Evolutionary conservation across 1,140 invertebrate species (phyloP).

Genomic region (Meloidogyne exigua): DNA sequence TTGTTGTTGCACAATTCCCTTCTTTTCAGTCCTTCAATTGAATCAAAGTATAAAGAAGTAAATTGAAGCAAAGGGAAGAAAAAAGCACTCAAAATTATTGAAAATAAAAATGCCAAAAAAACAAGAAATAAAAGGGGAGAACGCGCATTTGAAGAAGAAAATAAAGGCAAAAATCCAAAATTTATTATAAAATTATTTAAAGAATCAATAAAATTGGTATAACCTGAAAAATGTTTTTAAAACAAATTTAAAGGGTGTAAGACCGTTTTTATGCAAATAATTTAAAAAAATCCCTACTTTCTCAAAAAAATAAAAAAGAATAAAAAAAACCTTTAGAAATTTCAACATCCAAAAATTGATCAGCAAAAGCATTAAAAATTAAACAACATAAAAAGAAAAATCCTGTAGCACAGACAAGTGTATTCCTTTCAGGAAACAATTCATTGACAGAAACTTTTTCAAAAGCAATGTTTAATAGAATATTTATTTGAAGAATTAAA

Average conservation of each 20-base stretch:
- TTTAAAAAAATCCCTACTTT: no score
- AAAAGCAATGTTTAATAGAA: conserved; percentile 26
- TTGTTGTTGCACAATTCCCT: not conserved
- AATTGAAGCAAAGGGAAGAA: conserved; percentile 43
- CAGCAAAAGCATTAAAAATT: conserved; percentile 24
- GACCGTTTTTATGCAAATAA: no score
- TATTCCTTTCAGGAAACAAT: conserved; percentile 33
- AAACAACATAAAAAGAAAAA: conserved; percentile 25
- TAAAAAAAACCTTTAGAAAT: conserved; percentile 8
- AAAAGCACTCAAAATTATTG: conserved; percentile 30
- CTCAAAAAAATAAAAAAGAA: not conserved
- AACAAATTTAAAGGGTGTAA: no score
- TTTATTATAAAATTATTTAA: conserved; percentile 13
- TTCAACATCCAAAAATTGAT: conserved; percentile 30
- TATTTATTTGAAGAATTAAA: conserved; percentile 26
- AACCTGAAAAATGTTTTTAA: not conserved
- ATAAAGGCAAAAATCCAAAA: conserved; percentile 18
- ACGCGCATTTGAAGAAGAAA: not conserved
- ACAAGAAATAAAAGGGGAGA: conserved; percentile 27
- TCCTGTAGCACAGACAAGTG: conserved; percentile 26
- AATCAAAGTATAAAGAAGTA: conserved; percentile 30
- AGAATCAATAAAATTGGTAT: conserved; percentile 11
- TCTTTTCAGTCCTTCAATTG: conserved; percentile 12
- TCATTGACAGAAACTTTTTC: conserved; percentile 22
- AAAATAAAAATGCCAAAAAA: conserved; percentile 23